Evolutionary conservation across 2,888 invertebrate species (phyloP).

Genomic region (Drosophila paucipuncta): DNA sequence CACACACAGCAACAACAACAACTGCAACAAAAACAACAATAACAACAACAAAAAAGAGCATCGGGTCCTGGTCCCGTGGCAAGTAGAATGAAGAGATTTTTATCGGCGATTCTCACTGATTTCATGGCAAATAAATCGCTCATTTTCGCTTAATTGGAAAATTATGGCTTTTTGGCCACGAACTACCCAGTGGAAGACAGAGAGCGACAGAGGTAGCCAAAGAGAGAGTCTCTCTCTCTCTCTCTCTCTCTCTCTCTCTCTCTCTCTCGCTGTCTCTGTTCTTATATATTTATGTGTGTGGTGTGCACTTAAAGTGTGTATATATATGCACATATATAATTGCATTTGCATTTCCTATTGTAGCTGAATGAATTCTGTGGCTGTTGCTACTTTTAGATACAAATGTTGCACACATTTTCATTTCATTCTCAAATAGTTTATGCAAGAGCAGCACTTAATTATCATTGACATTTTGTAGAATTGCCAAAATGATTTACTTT

Average conservation of each 20-base stretch:
- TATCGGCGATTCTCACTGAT: conserved; percentile 86
- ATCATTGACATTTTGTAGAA: background rate
- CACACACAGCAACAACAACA: conserved; percentile 48
- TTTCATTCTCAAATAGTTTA: conserved; percentile 24
- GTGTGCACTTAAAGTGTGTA: background rate
- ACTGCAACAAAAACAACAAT: conserved; percentile 39
- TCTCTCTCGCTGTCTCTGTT: background rate
- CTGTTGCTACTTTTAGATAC: conserved; percentile 40
- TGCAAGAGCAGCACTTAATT: background rate
- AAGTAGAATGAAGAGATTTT: conserved; percentile 84
- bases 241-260: background rate
- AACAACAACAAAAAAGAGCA: conserved; percentile 28
- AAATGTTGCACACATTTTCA: conserved; percentile 43
- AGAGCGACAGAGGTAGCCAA: background rate
- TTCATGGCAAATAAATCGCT: conserved; percentile 86
- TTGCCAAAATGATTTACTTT: background rate
- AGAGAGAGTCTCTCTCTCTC: conserved; percentile 1
- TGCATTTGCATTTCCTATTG: conserved; percentile 54
- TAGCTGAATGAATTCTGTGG: conserved; percentile 39
- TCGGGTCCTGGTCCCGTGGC: conserved; percentile 50
- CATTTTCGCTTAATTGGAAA: conserved; percentile 86
- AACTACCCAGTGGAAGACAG: conserved; percentile 16
- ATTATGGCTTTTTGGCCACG: conserved; percentile 83
- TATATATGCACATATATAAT: conserved; percentile 17
- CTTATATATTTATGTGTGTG: background rate